Conservation (phyloP, 92 coral and sea anemone genomes). For the Porites lobata region DNA sequence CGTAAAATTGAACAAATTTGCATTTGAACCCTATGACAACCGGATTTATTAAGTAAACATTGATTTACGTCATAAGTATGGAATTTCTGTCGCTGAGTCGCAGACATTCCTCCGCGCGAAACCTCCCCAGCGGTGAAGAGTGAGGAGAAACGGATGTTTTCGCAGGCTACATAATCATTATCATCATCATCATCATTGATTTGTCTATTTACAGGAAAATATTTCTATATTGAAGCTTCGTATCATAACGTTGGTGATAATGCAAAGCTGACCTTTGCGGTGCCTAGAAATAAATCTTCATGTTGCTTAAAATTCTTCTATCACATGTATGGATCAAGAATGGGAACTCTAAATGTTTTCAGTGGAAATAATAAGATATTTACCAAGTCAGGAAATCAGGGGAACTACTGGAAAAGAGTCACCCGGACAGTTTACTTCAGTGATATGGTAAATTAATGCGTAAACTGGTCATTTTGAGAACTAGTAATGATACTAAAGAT, state of each 20-base stretch:
- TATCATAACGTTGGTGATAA: not conserved
- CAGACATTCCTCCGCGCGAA: too few species aligned
- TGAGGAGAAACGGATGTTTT: too few species aligned
- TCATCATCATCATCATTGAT: too few species aligned
- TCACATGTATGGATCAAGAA: constrained; percentile 19
- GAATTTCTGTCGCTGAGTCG: too few species aligned
- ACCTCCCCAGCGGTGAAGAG: too few species aligned
- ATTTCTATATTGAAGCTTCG: constrained; percentile 14
- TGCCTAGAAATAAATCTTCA: not conserved
- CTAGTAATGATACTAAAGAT: too few species aligned
- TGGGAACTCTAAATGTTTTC: constrained; percentile 29
- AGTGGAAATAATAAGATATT: constrained; percentile 26
- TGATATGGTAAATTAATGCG: not conserved
- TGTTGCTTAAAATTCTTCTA: constrained; percentile 23
- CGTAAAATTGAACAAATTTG: too few species aligned
- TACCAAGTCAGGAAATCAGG: constrained; percentile 32
- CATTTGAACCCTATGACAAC: too few species aligned
- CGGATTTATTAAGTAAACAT: too few species aligned
- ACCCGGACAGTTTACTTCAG: not conserved
- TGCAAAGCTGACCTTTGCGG: constrained; percentile 29
- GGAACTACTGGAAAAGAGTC: constrained; percentile 31
- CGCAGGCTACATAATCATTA: too few species aligned
- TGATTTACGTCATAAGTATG: too few species aligned
- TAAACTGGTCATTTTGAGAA: too few species aligned
- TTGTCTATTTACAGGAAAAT: not conserved